Percentiles rank a stretch among this genome's conserved stretches.
phyloP scores from a whole-genome alignment of 2,888 invertebrate genomes.

The Chamaedrilus cognettii region DNA sequence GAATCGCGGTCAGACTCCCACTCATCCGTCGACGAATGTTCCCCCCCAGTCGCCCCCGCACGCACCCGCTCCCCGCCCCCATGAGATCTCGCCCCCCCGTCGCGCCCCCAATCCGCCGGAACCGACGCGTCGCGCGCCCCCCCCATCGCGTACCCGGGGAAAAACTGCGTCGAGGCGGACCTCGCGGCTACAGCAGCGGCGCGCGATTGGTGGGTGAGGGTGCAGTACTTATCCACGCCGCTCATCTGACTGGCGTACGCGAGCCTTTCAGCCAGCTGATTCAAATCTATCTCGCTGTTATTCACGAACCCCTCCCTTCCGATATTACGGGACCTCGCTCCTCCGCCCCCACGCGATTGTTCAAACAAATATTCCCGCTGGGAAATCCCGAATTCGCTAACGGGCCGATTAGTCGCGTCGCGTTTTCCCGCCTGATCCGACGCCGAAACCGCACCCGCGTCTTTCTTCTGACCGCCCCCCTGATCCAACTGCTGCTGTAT shows the following conservation, averaged over 20 bases:
- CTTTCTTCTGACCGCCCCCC: slow-evolving; percentile 11
- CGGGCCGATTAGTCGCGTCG: background rate
- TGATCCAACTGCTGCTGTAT: slow-evolving; percentile 13
- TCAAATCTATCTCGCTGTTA: slow-evolving; percentile 1
- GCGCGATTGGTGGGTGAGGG: background rate
- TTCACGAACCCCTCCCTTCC: background rate
- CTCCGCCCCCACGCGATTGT: background rate
- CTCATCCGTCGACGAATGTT: background rate
- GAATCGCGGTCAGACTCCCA: background rate
- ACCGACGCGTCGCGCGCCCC: no score
- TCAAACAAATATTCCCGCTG: no score
- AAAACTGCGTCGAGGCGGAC: background rate
- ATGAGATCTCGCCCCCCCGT: background rate
- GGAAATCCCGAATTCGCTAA: no score
- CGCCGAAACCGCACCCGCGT: background rate
- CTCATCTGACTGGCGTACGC: slow-evolving; percentile 1
- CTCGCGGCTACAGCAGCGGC: background rate
- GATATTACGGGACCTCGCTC: no score
- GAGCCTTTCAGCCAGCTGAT: slow-evolving; percentile 11
- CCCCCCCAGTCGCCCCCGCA: background rate
- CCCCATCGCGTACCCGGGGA: no score
- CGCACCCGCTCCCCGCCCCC: background rate
- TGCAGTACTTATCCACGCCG: slow-evolving; percentile 13
- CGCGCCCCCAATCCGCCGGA: background rate
- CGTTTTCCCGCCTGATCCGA: background rate